Evolutionary conservation across 35 echinoderm and acorn worm genomes (phyloP), one percentile per base, ranked within the genome.

Genomic region (Eucidaris tribuloides): DNA sequence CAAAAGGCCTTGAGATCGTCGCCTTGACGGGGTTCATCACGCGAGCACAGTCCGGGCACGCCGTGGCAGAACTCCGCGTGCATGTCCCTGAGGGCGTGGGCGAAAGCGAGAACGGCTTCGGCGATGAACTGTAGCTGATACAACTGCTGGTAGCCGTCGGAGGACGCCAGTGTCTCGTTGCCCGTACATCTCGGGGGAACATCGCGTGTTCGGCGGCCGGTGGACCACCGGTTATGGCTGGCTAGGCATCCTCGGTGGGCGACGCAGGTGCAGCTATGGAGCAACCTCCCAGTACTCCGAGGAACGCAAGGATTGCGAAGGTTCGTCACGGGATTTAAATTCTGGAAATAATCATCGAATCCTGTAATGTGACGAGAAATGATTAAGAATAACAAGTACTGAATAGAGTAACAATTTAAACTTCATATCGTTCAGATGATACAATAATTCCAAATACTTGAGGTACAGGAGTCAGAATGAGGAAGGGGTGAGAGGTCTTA

Each of bases 51-150:
- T 13, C 89, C 93, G 4, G 6, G 13, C 15, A 46, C 32, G 14
- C 36, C 79, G 6, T 58, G 30, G 50, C 93, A 96, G 14, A 86
- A 66, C 25, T 91, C 93, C 11, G 20, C 25, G 35, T 96, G 93
- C 62, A 96, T 96, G 49, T 91, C 79, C 32, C 74, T 87, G 3
- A 96, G 65, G 13, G 93, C 93, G 70, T 96, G 58, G 59, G 89
- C 88, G 54, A 91, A 91, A 2, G 93, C 93, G 3, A 91, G 72
- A 15, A 96, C 86, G 29, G 93, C 89, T 29, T 91, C 88, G 9
- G 84, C 84, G 7, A 96, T 84, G 64, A 96, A 96, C 45, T 91
- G 93, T 3, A 96, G 61, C 49, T 90, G 92, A 3, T 55, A 81
- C 28, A 83, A 78, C 19, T 90, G 71, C 13, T 94, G 84, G 71